Evolutionary conservation across 92 coral and sea anemone species (phyloP), one percentile per base, ranked within the genome.

Genomic region (Siderastrea radians): DNA sequence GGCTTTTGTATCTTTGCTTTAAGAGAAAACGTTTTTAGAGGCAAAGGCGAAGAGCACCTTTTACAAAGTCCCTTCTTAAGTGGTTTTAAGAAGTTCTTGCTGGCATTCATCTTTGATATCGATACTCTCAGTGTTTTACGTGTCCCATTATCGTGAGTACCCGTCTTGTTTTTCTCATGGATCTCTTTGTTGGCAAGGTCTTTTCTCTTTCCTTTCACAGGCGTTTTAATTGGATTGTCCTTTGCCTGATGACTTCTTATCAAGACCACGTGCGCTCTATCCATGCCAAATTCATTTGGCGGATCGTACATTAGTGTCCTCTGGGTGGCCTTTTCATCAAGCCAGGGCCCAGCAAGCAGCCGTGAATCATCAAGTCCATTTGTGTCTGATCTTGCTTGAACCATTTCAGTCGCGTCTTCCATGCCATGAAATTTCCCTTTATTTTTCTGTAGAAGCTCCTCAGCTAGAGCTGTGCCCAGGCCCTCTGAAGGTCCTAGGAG

Each of bases 391-490:
- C 87, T 49, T 63, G 73, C 81, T 61, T 62, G 63, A 6, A 84
- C 6, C 15, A 84, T 73, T n/a, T 64, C 77, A 3, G 87, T 73
- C 4, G 87, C 61, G 76, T 84, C 87, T 43, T 75, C 87, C 12
- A 63, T 26, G 50, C 17, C 44, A 15, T 62, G 19, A 43, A 54
- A 70, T 45, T 71, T 82, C 10, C 78, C 78, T 57, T 19, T 82
- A 55, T 72, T 59, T 69, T 82, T 82, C 77, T 84, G 87, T 9
- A 84, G 74, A 43, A 84, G 58, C 49, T 84, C 87, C 7, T 84
- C 87, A 64, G 87, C 87, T 19, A 84, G 74, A 1, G 87, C 80
- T 46, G 80, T 50, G 3, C 87, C 87, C 1, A 84, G 80, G 7
- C 87, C 79, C 17, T 26, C 62, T 8, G 87, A 61, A 52, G 87